Evolutionary conservation across 2,113 vertebrate genomes (phyloP).

Genomic region (Mystacornis crossleyi): DNA sequence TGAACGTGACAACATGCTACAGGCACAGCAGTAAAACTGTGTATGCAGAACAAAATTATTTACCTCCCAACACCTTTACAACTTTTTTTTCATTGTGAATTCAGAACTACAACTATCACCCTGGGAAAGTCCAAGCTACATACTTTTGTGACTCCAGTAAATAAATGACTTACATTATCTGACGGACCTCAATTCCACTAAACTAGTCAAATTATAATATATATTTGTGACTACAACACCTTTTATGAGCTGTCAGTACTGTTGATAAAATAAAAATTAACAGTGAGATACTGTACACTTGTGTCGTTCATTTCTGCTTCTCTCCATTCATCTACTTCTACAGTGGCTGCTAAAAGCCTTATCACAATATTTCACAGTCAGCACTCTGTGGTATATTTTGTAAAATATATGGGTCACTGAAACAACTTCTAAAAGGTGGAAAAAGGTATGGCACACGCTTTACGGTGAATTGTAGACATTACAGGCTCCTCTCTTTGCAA

Average conservation of each 20-base stretch:
- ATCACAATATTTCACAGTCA: neutral
- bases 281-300: neutral
- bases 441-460: neutral
- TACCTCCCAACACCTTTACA: neutral
- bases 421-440: neutral
- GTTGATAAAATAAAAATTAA: constrained; percentile 5
- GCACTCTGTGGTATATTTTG: neutral
- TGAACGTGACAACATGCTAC: neutral
- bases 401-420: neutral
- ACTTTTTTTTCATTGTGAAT: neutral
- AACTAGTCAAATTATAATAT: neutral
- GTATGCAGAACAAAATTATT: neutral
- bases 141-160: neutral
- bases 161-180: neutral
- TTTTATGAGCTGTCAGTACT: neutral
- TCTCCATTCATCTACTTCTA: neutral
- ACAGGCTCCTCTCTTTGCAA: neutral
- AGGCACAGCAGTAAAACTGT: neutral
- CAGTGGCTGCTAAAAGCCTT: neutral
- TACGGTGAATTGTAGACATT: neutral
- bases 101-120: neutral
- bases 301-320: neutral
- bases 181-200: neutral
- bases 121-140: neutral
- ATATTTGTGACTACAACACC: neutral